Conservation (phyloP, 1,140 invertebrate genomes). For the Venturia canescens region DNA sequence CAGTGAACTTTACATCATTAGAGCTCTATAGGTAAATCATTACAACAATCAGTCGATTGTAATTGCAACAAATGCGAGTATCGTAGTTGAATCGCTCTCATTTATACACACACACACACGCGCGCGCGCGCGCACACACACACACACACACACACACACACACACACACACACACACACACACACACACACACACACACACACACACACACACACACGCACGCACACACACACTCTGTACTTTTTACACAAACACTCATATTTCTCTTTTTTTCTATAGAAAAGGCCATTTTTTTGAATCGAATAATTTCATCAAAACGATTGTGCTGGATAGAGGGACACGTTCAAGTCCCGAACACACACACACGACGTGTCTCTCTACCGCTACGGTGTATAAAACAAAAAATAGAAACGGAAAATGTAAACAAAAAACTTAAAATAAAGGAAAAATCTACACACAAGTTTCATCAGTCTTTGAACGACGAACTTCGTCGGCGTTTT, state of each 20-base stretch:
- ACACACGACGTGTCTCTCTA: too few species aligned
- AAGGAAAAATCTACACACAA: background rate
- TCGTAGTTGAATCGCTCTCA: background rate
- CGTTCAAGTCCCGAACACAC: too few species aligned
- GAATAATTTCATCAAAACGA: slow-evolving; percentile 7
- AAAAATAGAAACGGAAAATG: background rate
- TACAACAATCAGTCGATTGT: background rate
- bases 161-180: too few species aligned
- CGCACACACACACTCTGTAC: too few species aligned
- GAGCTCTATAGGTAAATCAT: background rate
- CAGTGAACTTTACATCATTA: background rate
- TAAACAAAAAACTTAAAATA: background rate
- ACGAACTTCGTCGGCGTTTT: slow-evolving; percentile 14
- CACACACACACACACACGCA: too few species aligned
- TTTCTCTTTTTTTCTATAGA: background rate
- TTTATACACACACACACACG: background rate
- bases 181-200: too few species aligned
- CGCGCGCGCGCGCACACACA: too few species aligned
- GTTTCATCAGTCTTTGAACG: slow-evolving; percentile 37
- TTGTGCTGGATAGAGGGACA: background rate
- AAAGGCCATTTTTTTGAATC: slow-evolving; percentile 16
- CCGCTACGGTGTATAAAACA: background rate
- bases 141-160: too few species aligned
- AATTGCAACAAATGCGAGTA: slow-evolving; percentile 7
- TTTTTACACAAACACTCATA: too few species aligned